These are phyloP conservation scores for Leucophenga maculata DNA, from an alignment of 2,888 invertebrate species.

Conservation along the genomic window DNA sequence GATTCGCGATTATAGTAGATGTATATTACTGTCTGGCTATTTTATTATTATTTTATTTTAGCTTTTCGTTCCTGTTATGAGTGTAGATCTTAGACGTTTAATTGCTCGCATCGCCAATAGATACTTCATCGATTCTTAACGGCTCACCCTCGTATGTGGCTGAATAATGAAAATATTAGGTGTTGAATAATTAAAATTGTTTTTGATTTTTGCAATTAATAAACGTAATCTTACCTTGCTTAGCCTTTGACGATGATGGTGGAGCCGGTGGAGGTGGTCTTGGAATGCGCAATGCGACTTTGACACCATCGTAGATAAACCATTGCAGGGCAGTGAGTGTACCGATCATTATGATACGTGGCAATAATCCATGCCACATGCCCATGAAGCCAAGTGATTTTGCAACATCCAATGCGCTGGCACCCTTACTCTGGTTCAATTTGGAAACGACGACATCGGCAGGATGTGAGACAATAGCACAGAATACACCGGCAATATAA, in stretches of 20 bases:
- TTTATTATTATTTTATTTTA: too few relatives aligned
- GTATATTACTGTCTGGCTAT: too few relatives aligned
- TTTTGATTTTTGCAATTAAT: too few relatives aligned
- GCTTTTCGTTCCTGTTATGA: too few relatives aligned
- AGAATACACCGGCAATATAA: slow-evolving; percentile 91
- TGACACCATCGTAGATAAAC: slow-evolving; percentile 91
- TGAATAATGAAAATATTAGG: too few relatives aligned
- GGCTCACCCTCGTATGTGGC: too few relatives aligned
- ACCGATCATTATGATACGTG: slow-evolving; percentile 92
- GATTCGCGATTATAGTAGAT: too few relatives aligned
- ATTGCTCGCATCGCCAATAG: too few relatives aligned
- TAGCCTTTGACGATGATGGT: slow-evolving; percentile 83
- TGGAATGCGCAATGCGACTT: slow-evolving; percentile 82
- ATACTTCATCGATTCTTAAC: too few relatives aligned
- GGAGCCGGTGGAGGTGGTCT: slow-evolving; percentile 90
- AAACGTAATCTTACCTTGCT: slow-evolving; percentile 42
- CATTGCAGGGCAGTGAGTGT: slow-evolving; percentile 91
- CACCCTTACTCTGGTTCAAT: slow-evolving; percentile 83
- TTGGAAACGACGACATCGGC: slow-evolving; percentile 91
- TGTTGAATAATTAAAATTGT: too few relatives aligned
- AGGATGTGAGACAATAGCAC: slow-evolving; percentile 90
- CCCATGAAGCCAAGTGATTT: slow-evolving; percentile 73
- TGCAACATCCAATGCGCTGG: slow-evolving; percentile 64
- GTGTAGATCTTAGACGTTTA: too few relatives aligned
- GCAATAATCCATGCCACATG: slow-evolving; percentile 85